Conservation (phyloP, 2,888 invertebrate genomes). For the Caenorhabditis japonica region DNA sequence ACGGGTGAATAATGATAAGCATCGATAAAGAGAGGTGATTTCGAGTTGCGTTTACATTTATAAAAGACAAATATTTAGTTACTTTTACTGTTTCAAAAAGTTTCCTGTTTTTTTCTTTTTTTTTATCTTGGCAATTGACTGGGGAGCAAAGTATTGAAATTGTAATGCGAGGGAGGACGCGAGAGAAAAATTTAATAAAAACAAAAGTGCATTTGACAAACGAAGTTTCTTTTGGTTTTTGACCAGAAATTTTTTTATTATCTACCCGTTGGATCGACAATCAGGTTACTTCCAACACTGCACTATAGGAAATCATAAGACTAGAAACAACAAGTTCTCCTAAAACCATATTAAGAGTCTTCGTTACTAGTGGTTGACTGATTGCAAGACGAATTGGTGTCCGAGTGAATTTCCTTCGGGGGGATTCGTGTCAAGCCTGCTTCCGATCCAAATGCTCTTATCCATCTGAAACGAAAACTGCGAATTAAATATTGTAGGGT, state of each 20-base stretch:
- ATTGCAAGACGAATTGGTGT: constrained; percentile 35
- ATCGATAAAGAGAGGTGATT: no score
- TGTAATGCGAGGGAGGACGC: no score
- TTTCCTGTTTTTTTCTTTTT: no score
- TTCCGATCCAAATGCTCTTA: constrained; percentile 42
- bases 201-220: constrained; percentile 12
- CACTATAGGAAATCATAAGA: constrained; percentile 3
- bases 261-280: constrained; percentile 23
- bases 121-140: no score
- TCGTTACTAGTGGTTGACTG: constrained; percentile 47
- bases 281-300: constrained; percentile 7
- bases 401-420: constrained; percentile 12
- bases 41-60: no score
- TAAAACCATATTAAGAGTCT: constrained; percentile 14
- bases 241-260: constrained; percentile 31
- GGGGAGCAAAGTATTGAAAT: constrained; percentile 11
- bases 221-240: constrained; percentile 4
- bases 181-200: no score
- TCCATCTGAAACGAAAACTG: constrained; percentile 39
- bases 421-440: constrained; percentile 16
- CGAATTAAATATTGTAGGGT: no score
- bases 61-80: no score
- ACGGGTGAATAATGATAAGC: no score
- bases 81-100: no score
- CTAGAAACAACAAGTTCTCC: constrained; percentile 6